Base-by-base conservation (phyloP, 2,888 invertebrate genomes). In the Macropis europaea region DNA sequence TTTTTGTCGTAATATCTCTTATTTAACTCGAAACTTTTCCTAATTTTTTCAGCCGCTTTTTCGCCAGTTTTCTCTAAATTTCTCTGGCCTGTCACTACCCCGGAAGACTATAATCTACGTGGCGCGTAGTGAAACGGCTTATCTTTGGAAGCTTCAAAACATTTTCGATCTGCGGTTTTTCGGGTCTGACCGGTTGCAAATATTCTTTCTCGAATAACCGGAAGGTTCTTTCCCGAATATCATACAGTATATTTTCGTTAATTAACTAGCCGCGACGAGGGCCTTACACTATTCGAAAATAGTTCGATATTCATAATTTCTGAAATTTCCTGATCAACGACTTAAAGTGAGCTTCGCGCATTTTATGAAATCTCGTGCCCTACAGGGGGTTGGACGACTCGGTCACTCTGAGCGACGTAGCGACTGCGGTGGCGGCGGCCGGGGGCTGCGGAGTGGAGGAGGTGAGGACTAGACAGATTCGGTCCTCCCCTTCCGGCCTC, bases 1-100 rank as follows among this genome's bases (percentile, higher is more conserved):
- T 63, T 83, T 15, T 64, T 73, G 59, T 87, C 73, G 62, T 78
- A 84, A 63, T 77, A 60, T 9, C 32, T 47, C 54, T 84, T 67
- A 60, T 81, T 84, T 24, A 81, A 77, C 2, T 62, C 22, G 48
- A 86, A 83, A 4, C 4, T 53, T 43, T 75, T 74, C 7, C 56
- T 36, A 19, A 84, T 86, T 5, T 22, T 67, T 13, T 66, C 24
- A 0, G 45, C 48, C 0, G 76, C 64, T 9, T 30, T 43, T 4
- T 28, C 28, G 0, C 70, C 52, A 6, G 81, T 36, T 5, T 56
- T 19, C 24, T 62, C 63, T 32, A 83, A 60, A 61, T 82, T 73
- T n/a, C 83, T 7, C 22, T 15, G 9, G 28, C n/a, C 4, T 47
- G 2, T 70, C 59, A 4, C 0, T 42, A 0, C 0, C 4, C 19